phyloP scores from a whole-genome alignment of 2,113 vertebrate genomes.

The Pleuronectes platessa region DNA sequence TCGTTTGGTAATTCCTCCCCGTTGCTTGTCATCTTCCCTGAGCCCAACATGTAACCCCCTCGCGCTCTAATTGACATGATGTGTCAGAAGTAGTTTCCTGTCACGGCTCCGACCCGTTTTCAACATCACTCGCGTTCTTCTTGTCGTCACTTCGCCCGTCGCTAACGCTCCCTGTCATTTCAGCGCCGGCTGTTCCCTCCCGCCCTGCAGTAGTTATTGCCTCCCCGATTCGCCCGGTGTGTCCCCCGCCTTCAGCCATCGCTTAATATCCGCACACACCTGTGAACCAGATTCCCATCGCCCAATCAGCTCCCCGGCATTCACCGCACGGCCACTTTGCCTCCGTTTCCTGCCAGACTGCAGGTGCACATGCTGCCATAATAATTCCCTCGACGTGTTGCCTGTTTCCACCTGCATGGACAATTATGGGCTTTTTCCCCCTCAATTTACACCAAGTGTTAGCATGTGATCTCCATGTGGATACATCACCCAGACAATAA shows the following conservation, averaged over 20 bases:
- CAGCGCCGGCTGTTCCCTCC: not conserved
- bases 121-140: not conserved
- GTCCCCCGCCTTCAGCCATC: not conserved
- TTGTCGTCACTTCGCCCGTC: not conserved
- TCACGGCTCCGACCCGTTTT: not conserved
- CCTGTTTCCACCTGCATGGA: not conserved
- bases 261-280: not conserved
- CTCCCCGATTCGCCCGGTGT: not conserved
- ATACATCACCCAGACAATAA: not conserved
- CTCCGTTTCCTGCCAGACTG: not conserved
- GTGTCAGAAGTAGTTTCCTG: not conserved
- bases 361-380: not conserved
- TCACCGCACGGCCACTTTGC: not conserved
- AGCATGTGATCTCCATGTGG: not conserved
- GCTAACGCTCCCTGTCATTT: conserved; percentile 1
- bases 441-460: not conserved
- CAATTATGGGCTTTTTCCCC: not conserved
- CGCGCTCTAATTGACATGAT: not conserved
- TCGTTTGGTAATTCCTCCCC: not conserved
- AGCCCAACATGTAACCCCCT: not conserved
- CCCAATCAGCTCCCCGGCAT: conserved; percentile 2
- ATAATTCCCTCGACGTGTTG: not conserved
- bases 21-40: not conserved
- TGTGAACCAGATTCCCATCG: not conserved
- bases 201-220: not conserved